phyloP scores from a whole-genome alignment of 2,888 invertebrate genomes.

The Orthosia gracilis region DNA sequence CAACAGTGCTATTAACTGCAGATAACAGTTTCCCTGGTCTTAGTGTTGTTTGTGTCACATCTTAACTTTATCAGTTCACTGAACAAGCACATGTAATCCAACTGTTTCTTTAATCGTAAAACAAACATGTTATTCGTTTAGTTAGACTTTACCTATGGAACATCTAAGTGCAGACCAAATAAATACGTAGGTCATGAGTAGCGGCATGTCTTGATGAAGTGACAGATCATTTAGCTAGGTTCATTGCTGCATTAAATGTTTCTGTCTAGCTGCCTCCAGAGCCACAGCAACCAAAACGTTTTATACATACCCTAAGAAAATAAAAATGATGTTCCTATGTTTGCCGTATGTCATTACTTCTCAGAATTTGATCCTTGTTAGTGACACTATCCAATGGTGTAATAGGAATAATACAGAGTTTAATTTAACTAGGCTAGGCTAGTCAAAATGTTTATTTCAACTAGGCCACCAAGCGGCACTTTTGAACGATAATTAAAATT shows the following conservation, averaged over 20 bases:
- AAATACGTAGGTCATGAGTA: neutral
- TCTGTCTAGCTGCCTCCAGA: neutral
- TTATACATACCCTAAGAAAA: neutral
- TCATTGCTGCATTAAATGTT: neutral
- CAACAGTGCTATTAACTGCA: slow-evolving; percentile 20
- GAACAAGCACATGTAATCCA: slow-evolving; percentile 48
- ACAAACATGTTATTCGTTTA: slow-evolving; percentile 29
- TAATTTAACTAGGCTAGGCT: no score
- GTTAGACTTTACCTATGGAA: neutral
- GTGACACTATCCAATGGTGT: no score
- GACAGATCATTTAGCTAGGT: no score
- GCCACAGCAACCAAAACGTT: neutral
- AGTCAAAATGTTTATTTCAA: no score
- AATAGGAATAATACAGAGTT: no score
- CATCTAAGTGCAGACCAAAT: slow-evolving; percentile 12
- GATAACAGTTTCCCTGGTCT: slow-evolving; percentile 41
- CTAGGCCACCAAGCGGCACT: no score
- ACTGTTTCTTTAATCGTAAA: slow-evolving; percentile 39
- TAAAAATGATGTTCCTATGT: no score
- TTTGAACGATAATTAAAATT: no score
- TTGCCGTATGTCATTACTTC: no score
- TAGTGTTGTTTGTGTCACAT: slow-evolving; percentile 50
- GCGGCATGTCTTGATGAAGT: neutral
- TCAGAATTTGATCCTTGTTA: no score
- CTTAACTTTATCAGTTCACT: slow-evolving; percentile 50